Percentiles rank a stretch among this genome's conserved stretches.
These are phyloP conservation scores for Salmo trutta DNA, from an alignment of 2,797 vertebrate genomes.

Conservation along the genomic window DNA sequence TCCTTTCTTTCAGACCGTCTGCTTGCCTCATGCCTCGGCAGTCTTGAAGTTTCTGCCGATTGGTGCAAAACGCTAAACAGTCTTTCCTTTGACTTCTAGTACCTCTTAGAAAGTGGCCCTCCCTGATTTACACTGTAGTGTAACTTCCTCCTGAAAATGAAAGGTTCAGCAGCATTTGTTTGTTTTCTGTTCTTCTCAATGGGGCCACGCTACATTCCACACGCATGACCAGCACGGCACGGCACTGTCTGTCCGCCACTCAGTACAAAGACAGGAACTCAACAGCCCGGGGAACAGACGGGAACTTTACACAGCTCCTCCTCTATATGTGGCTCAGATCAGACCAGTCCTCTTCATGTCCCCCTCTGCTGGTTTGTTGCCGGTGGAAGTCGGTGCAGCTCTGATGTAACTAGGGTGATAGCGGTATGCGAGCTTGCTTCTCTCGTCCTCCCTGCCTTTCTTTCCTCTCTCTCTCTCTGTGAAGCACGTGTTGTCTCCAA, in stretches of 20 bases:
- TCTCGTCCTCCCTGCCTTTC: slow-evolving; percentile 9
- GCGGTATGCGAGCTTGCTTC: not conserved
- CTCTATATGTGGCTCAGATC: too few relatives aligned
- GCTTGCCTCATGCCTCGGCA: not conserved
- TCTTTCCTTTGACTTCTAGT: not conserved
- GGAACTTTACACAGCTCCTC: too few relatives aligned
- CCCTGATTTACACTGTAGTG: not conserved
- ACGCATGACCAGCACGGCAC: too few relatives aligned
- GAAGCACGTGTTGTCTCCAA: slow-evolving; percentile 39
- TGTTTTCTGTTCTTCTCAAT: not conserved
- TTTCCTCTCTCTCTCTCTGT: slow-evolving; percentile 5
- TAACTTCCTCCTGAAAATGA: not conserved
- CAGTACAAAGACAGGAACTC: too few relatives aligned
- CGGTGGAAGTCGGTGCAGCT: slow-evolving; percentile 14
- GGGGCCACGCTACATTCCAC: not conserved
- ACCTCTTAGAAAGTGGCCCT: not conserved
- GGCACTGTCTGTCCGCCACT: too few relatives aligned
- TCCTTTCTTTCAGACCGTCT: not conserved
- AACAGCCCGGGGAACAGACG: too few relatives aligned
- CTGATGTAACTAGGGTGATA: not conserved
- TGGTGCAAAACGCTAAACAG: slow-evolving; percentile 7
- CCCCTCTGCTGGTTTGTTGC: slow-evolving; percentile 1
- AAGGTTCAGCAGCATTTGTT: not conserved
- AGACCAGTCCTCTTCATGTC: too few relatives aligned
- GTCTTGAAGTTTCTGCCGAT: not conserved